Evolutionary conservation across 2,113 vertebrate species (phyloP).

Genomic region (Leucosticte australis): DNA sequence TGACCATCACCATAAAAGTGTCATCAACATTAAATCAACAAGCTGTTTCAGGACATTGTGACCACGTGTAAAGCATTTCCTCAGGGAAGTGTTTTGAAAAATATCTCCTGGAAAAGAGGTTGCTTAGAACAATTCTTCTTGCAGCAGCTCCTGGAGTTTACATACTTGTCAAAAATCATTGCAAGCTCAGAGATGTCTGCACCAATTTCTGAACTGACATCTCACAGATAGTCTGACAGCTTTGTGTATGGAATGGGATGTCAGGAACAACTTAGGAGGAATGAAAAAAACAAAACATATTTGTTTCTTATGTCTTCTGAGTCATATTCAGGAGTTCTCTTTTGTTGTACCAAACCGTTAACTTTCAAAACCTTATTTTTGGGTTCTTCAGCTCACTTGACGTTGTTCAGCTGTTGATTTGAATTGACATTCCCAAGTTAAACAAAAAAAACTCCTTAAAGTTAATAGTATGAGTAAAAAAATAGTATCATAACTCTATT

Average conservation of each 20-base stretch:
- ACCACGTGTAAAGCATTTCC: not conserved
- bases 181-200: not conserved
- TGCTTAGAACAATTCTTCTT: not conserved
- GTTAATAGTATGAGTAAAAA: not conserved
- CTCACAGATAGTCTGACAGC: not conserved
- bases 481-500: not conserved
- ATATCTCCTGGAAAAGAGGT: not conserved
- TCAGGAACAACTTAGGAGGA: not conserved
- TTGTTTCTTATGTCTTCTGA: not conserved
- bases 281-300: not conserved
- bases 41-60: not conserved
- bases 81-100: not conserved
- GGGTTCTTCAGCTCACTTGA: not conserved
- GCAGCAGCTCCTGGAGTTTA: not conserved
- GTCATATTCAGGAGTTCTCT: not conserved
- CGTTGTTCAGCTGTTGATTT: not conserved
- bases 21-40: not conserved
- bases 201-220: slow-evolving; percentile 19
- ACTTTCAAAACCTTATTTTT: not conserved
- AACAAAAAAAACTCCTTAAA: not conserved
- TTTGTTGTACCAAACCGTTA: not conserved
- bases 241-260: not conserved
- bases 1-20: not conserved
- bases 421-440: not conserved
- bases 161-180: slow-evolving; percentile 27